A percentile compares a stretch with the other conserved stretches of the same genome.
Conservation (phyloP, 2,113 vertebrate genomes). For the Siniperca chuatsi region DNA sequence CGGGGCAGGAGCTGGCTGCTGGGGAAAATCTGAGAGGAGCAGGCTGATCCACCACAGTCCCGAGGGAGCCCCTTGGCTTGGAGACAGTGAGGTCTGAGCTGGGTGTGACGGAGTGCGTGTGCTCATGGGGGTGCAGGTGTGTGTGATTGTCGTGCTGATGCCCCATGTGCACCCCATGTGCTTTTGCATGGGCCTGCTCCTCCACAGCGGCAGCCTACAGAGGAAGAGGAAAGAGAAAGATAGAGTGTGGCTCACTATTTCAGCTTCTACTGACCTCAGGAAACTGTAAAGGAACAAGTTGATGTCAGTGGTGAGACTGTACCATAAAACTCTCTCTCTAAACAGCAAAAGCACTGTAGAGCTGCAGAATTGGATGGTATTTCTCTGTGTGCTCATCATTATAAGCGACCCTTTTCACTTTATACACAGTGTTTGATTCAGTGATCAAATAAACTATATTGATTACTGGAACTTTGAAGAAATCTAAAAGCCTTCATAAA, state of each 20-base stretch:
- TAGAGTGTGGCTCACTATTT: not conserved
- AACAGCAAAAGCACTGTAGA: too few relatives aligned
- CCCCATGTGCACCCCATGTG: slow-evolving; percentile 28
- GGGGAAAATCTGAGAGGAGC: slow-evolving; percentile 50
- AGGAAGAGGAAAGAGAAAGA: not conserved
- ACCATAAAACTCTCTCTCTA: not conserved
- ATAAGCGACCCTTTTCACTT: too few relatives aligned
- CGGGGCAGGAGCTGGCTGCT: slow-evolving; percentile 61
- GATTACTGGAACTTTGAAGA: not conserved
- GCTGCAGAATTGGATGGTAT: too few relatives aligned
- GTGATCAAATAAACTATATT: not conserved
- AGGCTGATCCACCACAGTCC: slow-evolving; percentile 41
- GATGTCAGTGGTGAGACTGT: not conserved
- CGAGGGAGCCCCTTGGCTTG: slow-evolving; percentile 8
- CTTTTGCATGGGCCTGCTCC: slow-evolving; percentile 28
- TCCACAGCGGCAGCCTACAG: slow-evolving; percentile 48
- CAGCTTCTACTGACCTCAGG: not conserved
- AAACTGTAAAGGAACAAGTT: not conserved
- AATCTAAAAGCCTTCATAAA: not conserved
- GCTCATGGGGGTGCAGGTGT: slow-evolving; percentile 67
- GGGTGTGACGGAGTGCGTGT: slow-evolving; percentile 31
- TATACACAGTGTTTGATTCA: not conserved
- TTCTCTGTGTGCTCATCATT: too few relatives aligned
- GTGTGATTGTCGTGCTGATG: slow-evolving; percentile 63
- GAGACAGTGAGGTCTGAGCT: not conserved